phyloP scores from a whole-genome alignment of 2,888 invertebrate species.

The Capitulum mitella region DNA sequence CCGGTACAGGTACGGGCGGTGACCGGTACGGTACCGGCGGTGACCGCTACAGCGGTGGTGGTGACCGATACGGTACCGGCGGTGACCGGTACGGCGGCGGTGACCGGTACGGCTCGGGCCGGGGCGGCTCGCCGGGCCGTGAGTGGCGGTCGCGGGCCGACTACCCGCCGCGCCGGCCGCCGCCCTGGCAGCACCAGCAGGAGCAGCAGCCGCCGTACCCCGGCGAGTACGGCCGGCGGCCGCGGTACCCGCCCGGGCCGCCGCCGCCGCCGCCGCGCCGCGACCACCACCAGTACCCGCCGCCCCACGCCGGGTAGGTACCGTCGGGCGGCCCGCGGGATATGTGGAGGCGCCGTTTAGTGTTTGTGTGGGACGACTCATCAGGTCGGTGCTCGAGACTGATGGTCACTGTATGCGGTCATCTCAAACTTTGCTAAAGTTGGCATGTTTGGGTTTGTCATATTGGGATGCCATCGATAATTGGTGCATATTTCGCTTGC shows the following conservation, averaged over 20 bases:
- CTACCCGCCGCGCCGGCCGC: neutral
- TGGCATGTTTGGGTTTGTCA: no score
- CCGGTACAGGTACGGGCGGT: neutral
- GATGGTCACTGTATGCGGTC: no score
- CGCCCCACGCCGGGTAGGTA: neutral
- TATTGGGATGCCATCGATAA: no score
- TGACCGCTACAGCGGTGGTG: neutral
- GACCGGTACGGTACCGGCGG: neutral
- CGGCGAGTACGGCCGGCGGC: neutral
- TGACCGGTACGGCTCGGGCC: neutral
- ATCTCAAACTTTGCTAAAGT: no score
- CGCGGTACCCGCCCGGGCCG: neutral
- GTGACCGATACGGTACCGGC: neutral
- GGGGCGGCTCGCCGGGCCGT: no score
- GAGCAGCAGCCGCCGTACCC: neutral
- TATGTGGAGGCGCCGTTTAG: no score
- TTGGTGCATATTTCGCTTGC: no score
- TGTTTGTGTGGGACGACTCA: no score
- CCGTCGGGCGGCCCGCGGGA: no score
- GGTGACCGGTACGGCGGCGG: slow-evolving; percentile 3
- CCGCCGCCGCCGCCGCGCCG: neutral
- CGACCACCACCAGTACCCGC: neutral
- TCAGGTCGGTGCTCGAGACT: no score
- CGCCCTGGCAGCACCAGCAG: neutral
- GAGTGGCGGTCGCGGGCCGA: neutral